Evolutionary conservation across 2,888 invertebrate species (phyloP), one percentile per base, ranked within the genome.

Genomic region (Nysson spinosus): DNA sequence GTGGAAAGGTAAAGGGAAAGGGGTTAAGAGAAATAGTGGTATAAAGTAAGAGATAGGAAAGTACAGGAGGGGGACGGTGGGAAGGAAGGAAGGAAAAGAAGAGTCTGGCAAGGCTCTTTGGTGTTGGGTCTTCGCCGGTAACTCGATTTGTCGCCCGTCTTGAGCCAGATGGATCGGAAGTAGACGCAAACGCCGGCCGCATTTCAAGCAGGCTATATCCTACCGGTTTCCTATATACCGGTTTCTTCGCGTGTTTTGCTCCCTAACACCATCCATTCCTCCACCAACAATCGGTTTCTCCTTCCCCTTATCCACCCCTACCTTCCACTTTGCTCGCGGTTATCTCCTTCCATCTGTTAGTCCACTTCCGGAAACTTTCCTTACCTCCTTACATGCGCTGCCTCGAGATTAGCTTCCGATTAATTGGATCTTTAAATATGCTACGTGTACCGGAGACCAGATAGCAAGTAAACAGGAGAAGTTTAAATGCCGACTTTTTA

Each of bases 61-160:
- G 28, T 37, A 51, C 30, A 37, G 30, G 39, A 35, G 42, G 12
- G 26, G 44, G 54, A 39, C 58, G 60, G 61, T 49, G 66, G 61
- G 62, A 72, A 70, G 69, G 67, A 64, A 58, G 63, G 69, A 69
- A 69, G 63, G 73, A 66, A 69, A 72, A 71, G 66, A 66, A 69
- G 61, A 56, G n/a, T n/a, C 68, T 78, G 73, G 74, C 75, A 71
- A 66, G 75, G 75, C 75, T 82, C 82, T 82, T 82, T 80, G 83
- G 80, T 82, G 81, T 82, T 72, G 75, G 80, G 73, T 80, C 77
- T 79, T 70, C 77, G 72, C 60, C 77, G 82, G 82, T 82, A 83
- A 82, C 82, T 82, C 82, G 82, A 82, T 82, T 82, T 82, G 82
- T 83, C 83, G 83, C 80, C 82, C 81, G 83, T 83, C 83, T 81